Percentiles rank a stretch among this genome's conserved stretches.
phyloP scores from a whole-genome alignment of 2,797 vertebrate genomes.

The Danio tinwini region DNA sequence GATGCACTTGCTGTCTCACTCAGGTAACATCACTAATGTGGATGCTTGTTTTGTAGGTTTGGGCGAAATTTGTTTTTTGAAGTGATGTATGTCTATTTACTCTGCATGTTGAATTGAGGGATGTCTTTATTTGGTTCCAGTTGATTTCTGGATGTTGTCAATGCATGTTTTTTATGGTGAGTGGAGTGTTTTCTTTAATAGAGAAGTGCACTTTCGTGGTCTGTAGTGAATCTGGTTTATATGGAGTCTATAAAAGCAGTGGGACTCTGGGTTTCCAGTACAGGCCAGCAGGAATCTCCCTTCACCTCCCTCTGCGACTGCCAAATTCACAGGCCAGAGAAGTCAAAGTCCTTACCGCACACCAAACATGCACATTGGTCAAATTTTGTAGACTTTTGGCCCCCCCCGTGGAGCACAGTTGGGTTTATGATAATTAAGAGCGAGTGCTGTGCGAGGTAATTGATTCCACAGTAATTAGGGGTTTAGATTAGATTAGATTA shows the following conservation, averaged over 20 bases:
- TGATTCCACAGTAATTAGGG: conserved; percentile 54
- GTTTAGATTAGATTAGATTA: conserved; percentile 51
- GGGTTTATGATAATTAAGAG: conserved; percentile 44
- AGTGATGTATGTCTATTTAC: conserved; percentile 44
- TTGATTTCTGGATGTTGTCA: conserved; percentile 44
- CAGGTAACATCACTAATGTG: conserved; percentile 79
- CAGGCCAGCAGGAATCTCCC: conserved; percentile 24
- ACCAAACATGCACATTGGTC: conserved; percentile 19
- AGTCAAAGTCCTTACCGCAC: conserved; percentile 12
- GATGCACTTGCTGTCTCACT: conserved; percentile 98
- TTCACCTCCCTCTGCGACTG: conserved; percentile 1
- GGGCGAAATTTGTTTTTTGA: not conserved
- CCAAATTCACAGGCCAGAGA: conserved; percentile 32
- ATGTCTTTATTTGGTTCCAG: not conserved
- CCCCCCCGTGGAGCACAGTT: not conserved
- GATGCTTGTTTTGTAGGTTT: conserved; percentile 60
- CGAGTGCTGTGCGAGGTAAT: conserved; percentile 44
- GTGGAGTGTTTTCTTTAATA: conserved; percentile 37
- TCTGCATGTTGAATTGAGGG: not conserved
- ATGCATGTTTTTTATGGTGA: conserved; percentile 38
- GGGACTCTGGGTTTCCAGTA: conserved; percentile 24
- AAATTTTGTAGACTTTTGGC: conserved; percentile 22
- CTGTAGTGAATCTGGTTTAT: conserved; percentile 54
- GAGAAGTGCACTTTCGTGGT: conserved; percentile 36
- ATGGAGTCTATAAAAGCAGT: conserved; percentile 47